These are phyloP conservation scores for Blastomussa wellsi DNA, from an alignment of 92 coral and sea anemone genomes.

Conservation along the genomic window DNA sequence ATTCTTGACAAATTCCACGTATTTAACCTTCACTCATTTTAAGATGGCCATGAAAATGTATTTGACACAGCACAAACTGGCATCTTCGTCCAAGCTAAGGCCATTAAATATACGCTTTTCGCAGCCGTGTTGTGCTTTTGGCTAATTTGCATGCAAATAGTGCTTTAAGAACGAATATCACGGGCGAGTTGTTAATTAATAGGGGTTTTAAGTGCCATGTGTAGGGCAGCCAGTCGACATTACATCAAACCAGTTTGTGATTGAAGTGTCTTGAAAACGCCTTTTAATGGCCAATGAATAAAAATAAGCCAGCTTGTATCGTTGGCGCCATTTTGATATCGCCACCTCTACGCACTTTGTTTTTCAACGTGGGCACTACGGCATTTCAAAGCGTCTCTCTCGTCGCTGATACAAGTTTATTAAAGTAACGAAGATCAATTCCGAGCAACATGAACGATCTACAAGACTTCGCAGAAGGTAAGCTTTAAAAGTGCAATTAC, in stretches of 20 bases:
- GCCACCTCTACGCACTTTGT: neutral
- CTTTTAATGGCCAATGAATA: slow-evolving; percentile 29
- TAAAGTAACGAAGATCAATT: neutral
- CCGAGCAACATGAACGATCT: slow-evolving; percentile 12
- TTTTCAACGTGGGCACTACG: neutral
- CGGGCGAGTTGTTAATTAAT: slow-evolving; percentile 47
- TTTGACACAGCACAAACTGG: neutral
- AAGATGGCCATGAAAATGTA: neutral
- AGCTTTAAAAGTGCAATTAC: neutral
- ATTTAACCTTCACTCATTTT: neutral
- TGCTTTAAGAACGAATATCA: slow-evolving; percentile 47
- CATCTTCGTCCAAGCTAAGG: neutral
- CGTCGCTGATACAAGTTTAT: neutral
- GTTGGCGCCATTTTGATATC: slow-evolving; percentile 23
- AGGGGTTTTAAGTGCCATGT: slow-evolving; percentile 55
- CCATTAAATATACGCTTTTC: slow-evolving; percentile 22
- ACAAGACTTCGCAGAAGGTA: slow-evolving; percentile 31
- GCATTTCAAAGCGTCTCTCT: neutral
- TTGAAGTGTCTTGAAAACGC: slow-evolving; percentile 42
- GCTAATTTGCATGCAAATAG: slow-evolving; percentile 49
- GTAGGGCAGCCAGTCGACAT: slow-evolving; percentile 42
- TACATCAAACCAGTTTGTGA: slow-evolving; percentile 36
- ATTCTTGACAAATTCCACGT: neutral
- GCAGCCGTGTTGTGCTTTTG: slow-evolving; percentile 48
- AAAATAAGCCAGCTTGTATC: slow-evolving; percentile 22